Percentiles rank a stretch among this genome's conserved stretches.
Conservation (phyloP, 2,888 invertebrate genomes). For the Cheiracanthium punctorium region DNA sequence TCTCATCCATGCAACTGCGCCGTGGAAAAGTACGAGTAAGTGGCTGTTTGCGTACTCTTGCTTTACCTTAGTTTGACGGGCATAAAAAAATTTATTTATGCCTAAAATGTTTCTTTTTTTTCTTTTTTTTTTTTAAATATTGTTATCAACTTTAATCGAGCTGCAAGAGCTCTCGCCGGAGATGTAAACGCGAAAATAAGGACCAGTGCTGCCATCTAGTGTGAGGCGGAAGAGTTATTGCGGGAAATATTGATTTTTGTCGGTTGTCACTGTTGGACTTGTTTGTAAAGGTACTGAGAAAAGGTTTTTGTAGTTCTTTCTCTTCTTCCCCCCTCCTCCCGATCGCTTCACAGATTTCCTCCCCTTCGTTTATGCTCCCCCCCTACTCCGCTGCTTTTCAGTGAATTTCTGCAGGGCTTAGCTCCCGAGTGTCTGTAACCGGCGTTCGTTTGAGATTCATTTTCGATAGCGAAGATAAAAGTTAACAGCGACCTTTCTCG, state of each 20-base stretch:
- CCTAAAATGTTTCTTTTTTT: too few relatives aligned
- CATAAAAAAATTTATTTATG: constrained; percentile 37
- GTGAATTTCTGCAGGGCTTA: constrained; percentile 11
- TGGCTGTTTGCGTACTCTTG: constrained; percentile 3
- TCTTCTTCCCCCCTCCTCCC: too few relatives aligned
- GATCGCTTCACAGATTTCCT: constrained; percentile 17
- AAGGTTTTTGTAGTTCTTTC: constrained; percentile 36
- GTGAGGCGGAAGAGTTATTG: constrained; percentile 1
- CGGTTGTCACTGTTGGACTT: constrained; percentile 53
- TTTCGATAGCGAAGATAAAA: not conserved
- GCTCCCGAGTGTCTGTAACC: not conserved
- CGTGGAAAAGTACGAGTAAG: constrained; percentile 63
- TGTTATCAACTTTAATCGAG: not conserved
- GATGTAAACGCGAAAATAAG: not conserved
- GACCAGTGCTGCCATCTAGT: constrained; percentile 60
- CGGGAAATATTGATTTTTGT: constrained; percentile 47
- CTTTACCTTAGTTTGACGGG: not conserved
- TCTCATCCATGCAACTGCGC: constrained; percentile 56
- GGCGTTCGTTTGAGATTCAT: not conserved
- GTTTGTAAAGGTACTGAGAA: constrained; percentile 66
- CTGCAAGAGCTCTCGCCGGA: not conserved
- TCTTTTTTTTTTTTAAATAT: not conserved
- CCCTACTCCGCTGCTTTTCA: not conserved
- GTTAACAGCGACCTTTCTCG: not conserved
- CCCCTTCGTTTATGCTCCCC: not conserved